Base-by-base conservation (phyloP, 2,113 vertebrate species). In the Girardinichthys multiradiatus region DNA sequence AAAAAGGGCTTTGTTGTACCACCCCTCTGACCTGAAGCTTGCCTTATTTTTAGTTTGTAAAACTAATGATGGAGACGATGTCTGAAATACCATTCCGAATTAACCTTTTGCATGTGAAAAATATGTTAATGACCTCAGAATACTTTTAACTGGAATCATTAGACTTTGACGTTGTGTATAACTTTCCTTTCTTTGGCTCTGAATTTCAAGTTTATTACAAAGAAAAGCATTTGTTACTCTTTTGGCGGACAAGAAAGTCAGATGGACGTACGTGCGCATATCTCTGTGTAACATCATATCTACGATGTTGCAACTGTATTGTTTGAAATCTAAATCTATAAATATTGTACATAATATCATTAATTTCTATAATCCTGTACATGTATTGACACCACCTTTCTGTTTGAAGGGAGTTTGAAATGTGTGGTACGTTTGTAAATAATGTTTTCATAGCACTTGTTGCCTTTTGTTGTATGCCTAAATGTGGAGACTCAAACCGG, bases 361-460 rank as follows among this genome's bases (percentile, higher is more conserved):
- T 91, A 2, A 92, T 93, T 93, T 94, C 80, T 94, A 90, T 94
- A 92, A 94, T 88, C 91, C 76, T 93, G 90, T 92, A 93, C 89
- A 91, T 95, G 92, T 97, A 96, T 95, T 95, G 94, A 91, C 97
- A 98, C 95, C 97, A 94, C 96, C 96, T 97, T 97, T 97, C 96
- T 95, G 95, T 91, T 90, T 54, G 87, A 96, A 95, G 93, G 96
- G 96, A 96, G 94, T 96, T 62, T 76, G 24, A 87, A 93, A 93
- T 89, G 90, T 93, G 94, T 95, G 95, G 95, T 97, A 97, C 95
- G 95, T 94, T 21, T 98, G 97, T 99, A 98, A 97, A 98, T 98
- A 97, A 87, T 94, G 94, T 95, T 94, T 94, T 86, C 89, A 81
- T 95, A 95, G 94, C 96, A 95, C 97, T 97, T 96, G 95, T 94